A percentile compares a stretch with the other conserved stretches of the same genome.
Evolutionary conservation across 2,797 vertebrate genomes (phyloP).

Genomic region (Lithobates sylvaticus): DNA sequence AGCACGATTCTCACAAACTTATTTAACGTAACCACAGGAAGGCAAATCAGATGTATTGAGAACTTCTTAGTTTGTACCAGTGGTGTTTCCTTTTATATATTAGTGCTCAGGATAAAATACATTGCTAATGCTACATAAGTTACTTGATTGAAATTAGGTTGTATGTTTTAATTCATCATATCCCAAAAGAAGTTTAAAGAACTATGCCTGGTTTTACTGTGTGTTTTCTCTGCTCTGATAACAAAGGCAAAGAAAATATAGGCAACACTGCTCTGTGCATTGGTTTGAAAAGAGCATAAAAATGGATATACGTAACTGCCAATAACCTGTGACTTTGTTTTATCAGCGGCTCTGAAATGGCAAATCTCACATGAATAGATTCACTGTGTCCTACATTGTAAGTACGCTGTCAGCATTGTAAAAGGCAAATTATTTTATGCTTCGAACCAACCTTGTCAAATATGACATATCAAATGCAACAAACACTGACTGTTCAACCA

Average conservation of each 20-base stretch:
- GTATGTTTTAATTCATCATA: too few relatives aligned
- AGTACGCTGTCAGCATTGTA: neutral
- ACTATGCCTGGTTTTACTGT: too few relatives aligned
- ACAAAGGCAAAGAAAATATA: neutral
- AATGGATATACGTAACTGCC: neutral
- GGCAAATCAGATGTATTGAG: too few relatives aligned
- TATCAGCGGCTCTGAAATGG: too few relatives aligned
- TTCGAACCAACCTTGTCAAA: neutral
- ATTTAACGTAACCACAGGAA: too few relatives aligned
- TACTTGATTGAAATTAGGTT: neutral
- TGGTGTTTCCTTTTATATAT: too few relatives aligned
- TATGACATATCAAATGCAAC: neutral
- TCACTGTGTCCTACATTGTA: neutral
- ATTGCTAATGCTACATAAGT: neutral
- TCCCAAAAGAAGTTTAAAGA: too few relatives aligned
- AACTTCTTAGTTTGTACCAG: too few relatives aligned
- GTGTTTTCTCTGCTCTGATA: neutral
- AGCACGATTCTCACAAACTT: too few relatives aligned
- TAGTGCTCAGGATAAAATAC: too few relatives aligned
- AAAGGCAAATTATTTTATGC: neutral
- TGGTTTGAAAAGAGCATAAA: neutral
- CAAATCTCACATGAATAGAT: neutral
- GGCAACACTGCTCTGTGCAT: neutral
- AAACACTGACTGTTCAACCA: neutral
- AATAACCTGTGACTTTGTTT: neutral